Evolutionary conservation across 2,888 invertebrate species (phyloP).

Genomic region (Notocelia uddmanniana): DNA sequence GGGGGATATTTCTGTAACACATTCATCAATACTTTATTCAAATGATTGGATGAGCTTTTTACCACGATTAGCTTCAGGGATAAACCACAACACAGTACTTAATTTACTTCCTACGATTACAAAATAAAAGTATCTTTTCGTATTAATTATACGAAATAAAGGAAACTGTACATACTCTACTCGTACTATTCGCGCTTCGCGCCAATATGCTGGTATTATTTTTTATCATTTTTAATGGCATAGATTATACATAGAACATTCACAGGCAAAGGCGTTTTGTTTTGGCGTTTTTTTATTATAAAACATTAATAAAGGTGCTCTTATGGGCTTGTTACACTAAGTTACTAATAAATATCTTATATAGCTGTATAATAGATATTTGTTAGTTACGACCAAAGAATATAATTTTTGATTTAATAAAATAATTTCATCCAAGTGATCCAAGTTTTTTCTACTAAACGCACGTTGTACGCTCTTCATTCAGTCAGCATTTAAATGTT

Average conservation of each 20-base stretch:
- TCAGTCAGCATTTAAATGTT: conserved; percentile 49
- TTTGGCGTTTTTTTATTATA: conserved; percentile 9
- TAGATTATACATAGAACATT: neutral
- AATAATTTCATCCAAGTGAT: too few species aligned
- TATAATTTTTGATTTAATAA: too few species aligned
- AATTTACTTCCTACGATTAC: neutral
- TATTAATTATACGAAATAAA: neutral
- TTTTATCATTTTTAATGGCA: neutral
- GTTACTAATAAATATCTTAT: too few species aligned
- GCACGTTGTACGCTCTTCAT: too few species aligned
- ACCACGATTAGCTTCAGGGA: neutral
- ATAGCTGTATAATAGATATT: too few species aligned
- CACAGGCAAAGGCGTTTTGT: too few species aligned
- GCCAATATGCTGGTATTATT: too few species aligned
- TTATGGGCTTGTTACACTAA: too few species aligned
- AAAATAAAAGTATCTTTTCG: neutral
- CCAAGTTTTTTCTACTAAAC: too few species aligned
- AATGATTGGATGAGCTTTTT: neutral
- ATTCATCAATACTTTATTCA: neutral
- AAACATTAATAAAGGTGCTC: neutral
- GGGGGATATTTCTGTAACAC: conserved; percentile 29
- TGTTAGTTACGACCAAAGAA: too few species aligned
- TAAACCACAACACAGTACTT: neutral
- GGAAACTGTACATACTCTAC: neutral
- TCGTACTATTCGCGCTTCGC: neutral